These are phyloP conservation scores for Ariolimax columbianus DNA, from an alignment of 2,888 invertebrate species.

Conservation along the genomic window DNA sequence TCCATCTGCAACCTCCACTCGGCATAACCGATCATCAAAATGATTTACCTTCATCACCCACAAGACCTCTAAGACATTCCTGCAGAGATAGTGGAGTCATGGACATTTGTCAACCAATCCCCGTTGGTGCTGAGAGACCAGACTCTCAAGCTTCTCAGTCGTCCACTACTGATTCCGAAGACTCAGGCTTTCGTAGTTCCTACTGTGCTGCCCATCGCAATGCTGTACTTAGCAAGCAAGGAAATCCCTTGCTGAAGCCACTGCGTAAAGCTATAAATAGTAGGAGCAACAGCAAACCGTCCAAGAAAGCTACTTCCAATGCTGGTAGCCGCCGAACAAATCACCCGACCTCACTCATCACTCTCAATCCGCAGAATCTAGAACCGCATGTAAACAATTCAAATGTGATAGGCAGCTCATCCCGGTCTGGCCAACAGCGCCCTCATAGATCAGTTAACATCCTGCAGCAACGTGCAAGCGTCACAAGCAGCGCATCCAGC, in stretches of 20 bases:
- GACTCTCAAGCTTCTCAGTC: constrained; percentile 68
- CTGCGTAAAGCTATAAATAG: constrained; percentile 22
- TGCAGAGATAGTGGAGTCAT: constrained; percentile 29
- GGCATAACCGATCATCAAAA: not conserved
- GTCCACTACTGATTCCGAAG: constrained; percentile 71
- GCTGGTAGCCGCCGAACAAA: not conserved
- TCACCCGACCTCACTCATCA: not conserved
- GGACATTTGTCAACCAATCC: constrained; percentile 19
- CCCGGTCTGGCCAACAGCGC: not conserved
- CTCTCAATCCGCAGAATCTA: constrained; percentile 31
- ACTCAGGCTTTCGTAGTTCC: constrained; percentile 73
- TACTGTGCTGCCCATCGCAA: constrained; percentile 65
- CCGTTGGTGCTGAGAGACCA: constrained; percentile 59
- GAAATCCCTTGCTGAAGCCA: constrained; percentile 66
- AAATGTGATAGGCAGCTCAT: constrained; percentile 2
- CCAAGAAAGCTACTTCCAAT: constrained; percentile 9
- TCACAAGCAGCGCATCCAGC: not conserved
- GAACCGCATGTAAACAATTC: not conserved
- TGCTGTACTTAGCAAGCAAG: constrained; percentile 52
- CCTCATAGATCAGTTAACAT: not conserved
- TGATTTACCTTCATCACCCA: not conserved
- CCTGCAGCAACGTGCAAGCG: not conserved
- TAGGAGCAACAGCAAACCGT: not conserved
- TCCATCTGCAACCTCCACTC: not conserved
- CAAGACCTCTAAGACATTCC: constrained; percentile 35